Conservation (phyloP, 2,888 invertebrate genomes). For the Callinectes sapidus region DNA sequence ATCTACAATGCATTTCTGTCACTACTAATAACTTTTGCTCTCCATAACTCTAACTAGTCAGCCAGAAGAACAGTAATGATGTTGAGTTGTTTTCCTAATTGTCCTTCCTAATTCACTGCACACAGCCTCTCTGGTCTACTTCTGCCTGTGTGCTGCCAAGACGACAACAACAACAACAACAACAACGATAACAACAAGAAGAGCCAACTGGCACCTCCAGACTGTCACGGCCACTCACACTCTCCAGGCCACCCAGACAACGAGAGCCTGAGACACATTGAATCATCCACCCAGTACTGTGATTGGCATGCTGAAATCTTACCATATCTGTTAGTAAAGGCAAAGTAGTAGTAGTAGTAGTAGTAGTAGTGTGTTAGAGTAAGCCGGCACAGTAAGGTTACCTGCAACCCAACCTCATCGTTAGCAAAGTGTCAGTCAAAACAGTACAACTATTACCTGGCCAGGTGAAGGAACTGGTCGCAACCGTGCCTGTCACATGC, state of each 20-base stretch:
- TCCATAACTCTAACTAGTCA: neutral
- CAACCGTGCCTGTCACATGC: constrained; percentile 66
- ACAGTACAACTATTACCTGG: constrained; percentile 60
- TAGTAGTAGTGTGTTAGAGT: constrained; percentile 35
- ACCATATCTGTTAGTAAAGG: constrained; percentile 33
- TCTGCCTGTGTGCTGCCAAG: neutral
- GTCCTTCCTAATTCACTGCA: neutral
- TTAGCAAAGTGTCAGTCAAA: constrained; percentile 37
- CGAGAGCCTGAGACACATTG: neutral
- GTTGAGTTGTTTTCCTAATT: neutral
- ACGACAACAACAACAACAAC: neutral
- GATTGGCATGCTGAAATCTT: constrained; percentile 34
- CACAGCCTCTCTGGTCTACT: neutral
- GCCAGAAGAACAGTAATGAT: neutral
- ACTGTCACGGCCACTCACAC: neutral
- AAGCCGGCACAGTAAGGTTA: constrained; percentile 39
- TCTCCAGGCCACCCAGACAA: neutral
- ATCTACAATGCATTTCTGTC: neutral
- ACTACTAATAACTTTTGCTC: neutral
- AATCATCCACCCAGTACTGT: neutral
- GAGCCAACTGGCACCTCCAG: neutral
- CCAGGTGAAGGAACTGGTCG: constrained; percentile 64
- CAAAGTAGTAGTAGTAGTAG: constrained; percentile 34
- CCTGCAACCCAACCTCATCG: constrained; percentile 46
- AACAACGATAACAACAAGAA: neutral